phyloP scores from a whole-genome alignment of 2,888 invertebrate genomes.

The Vanessa cardui region DNA sequence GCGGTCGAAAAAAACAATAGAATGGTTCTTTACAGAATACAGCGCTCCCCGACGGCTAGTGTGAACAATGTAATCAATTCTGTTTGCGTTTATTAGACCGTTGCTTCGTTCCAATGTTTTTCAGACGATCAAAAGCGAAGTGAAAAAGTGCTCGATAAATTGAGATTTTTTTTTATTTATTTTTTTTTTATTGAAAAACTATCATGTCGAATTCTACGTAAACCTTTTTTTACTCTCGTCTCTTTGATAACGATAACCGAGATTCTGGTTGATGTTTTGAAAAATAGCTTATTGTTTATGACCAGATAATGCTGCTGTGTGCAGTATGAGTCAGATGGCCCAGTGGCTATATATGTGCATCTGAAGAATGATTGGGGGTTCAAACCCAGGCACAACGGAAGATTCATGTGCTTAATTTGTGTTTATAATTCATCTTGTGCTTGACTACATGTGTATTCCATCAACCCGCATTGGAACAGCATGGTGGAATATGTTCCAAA shows the following conservation, averaged over 20 bases:
- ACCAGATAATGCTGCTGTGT: too few relatives aligned
- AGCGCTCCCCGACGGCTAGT: constrained; percentile 40
- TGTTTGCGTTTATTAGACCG: constrained; percentile 51
- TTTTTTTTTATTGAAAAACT: constrained; percentile 28
- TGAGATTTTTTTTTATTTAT: constrained; percentile 26
- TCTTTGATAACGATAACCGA: not conserved
- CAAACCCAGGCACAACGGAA: too few relatives aligned
- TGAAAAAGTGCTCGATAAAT: constrained; percentile 34
- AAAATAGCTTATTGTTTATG: too few relatives aligned
- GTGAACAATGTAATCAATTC: constrained; percentile 58
- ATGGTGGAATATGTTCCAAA: too few relatives aligned
- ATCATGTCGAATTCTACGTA: constrained; percentile 9
- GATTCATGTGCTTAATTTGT: too few relatives aligned
- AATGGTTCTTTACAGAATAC: constrained; percentile 40
- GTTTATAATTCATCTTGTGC: too few relatives aligned
- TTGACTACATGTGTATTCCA: too few relatives aligned
- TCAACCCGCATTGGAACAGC: too few relatives aligned
- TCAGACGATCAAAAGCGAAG: constrained; percentile 26
- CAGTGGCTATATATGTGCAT: too few relatives aligned
- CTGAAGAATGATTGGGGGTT: too few relatives aligned
- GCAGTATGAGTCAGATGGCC: too few relatives aligned
- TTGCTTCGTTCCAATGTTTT: constrained; percentile 31
- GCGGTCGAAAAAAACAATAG: constrained; percentile 21
- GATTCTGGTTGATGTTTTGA: not conserved
- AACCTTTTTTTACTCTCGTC: constrained; percentile 1